Percentiles rank a stretch among this genome's conserved stretches.
Conservation (phyloP, 1,140 invertebrate species). For the Drosophila ercepeae region DNA sequence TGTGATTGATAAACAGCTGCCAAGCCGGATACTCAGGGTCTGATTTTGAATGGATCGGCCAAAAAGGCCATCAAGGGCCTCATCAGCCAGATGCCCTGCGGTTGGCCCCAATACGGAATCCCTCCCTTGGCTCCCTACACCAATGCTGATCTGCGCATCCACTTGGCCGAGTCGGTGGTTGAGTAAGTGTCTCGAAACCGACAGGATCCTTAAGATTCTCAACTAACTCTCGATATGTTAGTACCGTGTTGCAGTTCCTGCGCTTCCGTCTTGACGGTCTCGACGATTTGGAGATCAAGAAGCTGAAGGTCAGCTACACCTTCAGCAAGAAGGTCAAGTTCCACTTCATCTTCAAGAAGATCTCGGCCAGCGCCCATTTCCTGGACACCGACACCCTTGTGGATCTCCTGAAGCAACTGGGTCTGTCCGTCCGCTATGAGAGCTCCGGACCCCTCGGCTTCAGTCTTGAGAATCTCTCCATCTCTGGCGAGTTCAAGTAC, state of each 20-base stretch:
- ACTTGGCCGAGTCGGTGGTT: constrained; percentile 63
- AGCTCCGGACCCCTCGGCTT: constrained; percentile 68
- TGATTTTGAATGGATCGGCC: constrained; percentile 72
- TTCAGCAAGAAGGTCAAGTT: constrained; percentile 79
- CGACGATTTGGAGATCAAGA: constrained; percentile 66
- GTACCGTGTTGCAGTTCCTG: constrained; percentile 65
- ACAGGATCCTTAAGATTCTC: background rate
- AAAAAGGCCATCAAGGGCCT: constrained; percentile 71
- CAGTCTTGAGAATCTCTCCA: constrained; percentile 57
- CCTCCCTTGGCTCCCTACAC: constrained; percentile 79
- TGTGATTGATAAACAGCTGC: constrained; percentile 28
- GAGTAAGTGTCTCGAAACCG: constrained; percentile 56
- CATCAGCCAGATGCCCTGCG: constrained; percentile 69
- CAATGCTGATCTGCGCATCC: constrained; percentile 69
- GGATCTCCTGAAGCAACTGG: constrained; percentile 61
- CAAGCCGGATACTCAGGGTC: constrained; percentile 53
- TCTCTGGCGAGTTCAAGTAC: constrained; percentile 80
- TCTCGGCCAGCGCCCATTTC: constrained; percentile 60
- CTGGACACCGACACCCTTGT: constrained; percentile 68
- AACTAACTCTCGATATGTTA: background rate
- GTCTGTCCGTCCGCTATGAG: constrained; percentile 69
- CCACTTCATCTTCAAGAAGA: constrained; percentile 54
- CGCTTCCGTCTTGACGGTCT: constrained; percentile 80
- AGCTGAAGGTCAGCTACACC: constrained; percentile 77
- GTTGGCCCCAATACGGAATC: constrained; percentile 71